A percentile compares a stretch with the other conserved stretches of the same genome.
Evolutionary conservation across 1,140 invertebrate species (phyloP).

Genomic region (Drosophila lini): DNA sequence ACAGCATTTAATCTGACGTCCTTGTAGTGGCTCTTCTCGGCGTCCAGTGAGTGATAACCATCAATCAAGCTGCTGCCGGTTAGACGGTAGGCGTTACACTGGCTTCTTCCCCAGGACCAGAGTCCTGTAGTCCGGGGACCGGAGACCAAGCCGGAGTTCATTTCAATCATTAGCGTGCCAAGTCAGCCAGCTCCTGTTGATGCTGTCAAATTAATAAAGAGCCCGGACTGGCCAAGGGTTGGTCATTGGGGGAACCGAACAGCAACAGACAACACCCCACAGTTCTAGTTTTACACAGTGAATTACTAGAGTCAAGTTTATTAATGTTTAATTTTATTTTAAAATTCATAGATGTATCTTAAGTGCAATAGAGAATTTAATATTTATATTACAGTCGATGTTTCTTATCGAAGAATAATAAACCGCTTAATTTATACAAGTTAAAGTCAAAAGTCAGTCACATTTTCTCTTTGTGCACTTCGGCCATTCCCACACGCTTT

Average conservation of each 20-base stretch:
- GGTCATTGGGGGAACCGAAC: constrained; percentile 13
- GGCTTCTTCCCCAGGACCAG: constrained; percentile 60
- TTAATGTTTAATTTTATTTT: too few relatives aligned
- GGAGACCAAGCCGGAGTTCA: constrained; percentile 60
- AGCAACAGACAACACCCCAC: constrained; percentile 25
- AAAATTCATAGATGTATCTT: too few relatives aligned
- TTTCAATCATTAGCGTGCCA: constrained; percentile 80
- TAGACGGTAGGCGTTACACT: constrained; percentile 66
- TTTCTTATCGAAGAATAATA: too few relatives aligned
- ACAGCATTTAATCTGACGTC: constrained; percentile 79
- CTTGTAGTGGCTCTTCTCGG: constrained; percentile 49
- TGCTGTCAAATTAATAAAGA: constrained; percentile 84
- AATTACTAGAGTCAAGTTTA: not conserved
- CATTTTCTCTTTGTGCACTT: constrained; percentile 6
- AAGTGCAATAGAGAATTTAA: too few relatives aligned
- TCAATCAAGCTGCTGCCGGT: constrained; percentile 74
- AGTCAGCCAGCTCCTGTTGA: constrained; percentile 69
- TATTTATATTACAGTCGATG: too few relatives aligned
- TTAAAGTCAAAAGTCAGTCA: too few relatives aligned
- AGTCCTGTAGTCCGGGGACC: not conserved
- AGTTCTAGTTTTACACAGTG: constrained; percentile 36
- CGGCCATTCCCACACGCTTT: constrained; percentile 64
- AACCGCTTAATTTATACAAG: too few relatives aligned
- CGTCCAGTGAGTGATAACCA: constrained; percentile 78
- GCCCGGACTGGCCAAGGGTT: constrained; percentile 42